phyloP scores from a whole-genome alignment of 2,888 invertebrate genomes.

The Bembecia ichneumoniformis region DNA sequence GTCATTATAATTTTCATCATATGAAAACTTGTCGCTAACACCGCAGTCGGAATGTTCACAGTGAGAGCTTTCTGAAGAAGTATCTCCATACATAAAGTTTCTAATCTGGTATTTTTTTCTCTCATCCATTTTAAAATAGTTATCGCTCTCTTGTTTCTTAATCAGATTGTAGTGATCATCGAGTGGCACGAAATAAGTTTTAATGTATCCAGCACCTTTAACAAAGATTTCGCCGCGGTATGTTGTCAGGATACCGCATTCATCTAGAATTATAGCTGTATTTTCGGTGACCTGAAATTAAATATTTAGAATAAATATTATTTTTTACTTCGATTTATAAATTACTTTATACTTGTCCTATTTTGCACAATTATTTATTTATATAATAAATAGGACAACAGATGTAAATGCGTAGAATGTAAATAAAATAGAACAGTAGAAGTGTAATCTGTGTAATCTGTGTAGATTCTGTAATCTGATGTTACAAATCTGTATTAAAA shows the following conservation, averaged over 20 bases:
- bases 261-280: conserved; percentile 78
- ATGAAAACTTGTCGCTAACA: conserved; percentile 22
- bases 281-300: conserved; percentile 75
- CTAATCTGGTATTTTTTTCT: conserved; percentile 31
- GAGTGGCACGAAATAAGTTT: conserved; percentile 81
- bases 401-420: too few species aligned
- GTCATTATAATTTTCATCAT: conserved; percentile 12
- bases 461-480: too few species aligned
- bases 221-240: conserved; percentile 80
- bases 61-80: conserved; percentile 13
- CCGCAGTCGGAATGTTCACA: conserved; percentile 23
- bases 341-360: background rate
- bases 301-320: conserved; percentile 2
- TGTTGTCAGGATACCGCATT: conserved; percentile 78
- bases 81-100: conserved; percentile 24
- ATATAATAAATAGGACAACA: too few species aligned
- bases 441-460: too few species aligned
- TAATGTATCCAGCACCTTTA: conserved; percentile 78
- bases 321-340: background rate
- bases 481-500: too few species aligned
- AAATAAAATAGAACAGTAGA: too few species aligned
- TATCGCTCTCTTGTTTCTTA: conserved; percentile 39
- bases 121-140: conserved; percentile 35
- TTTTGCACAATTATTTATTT: too few species aligned
- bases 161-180: conserved; percentile 73